Evolutionary conservation across 2,888 invertebrate genomes (phyloP).

Genomic region (Nysson spinosus): DNA sequence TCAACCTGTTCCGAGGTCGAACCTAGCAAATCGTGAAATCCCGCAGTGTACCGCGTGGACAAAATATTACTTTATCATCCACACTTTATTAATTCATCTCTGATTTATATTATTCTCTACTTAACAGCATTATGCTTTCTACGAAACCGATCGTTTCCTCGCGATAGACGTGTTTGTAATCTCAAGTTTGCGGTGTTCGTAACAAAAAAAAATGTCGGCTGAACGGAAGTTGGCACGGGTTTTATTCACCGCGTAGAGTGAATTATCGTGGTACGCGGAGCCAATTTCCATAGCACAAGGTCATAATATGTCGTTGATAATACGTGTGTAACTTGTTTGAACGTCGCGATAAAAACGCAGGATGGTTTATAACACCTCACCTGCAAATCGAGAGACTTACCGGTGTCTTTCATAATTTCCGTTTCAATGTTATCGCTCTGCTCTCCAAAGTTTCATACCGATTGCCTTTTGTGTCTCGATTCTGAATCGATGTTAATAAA

Average conservation of each 20-base stretch:
- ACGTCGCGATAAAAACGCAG: neutral
- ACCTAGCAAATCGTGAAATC: neutral
- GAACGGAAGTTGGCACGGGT: neutral
- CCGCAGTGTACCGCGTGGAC: too few species aligned
- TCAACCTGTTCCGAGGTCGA: neutral
- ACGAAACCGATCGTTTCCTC: too few species aligned
- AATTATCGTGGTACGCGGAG: constrained; percentile 15
- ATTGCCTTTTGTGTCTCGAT: too few species aligned
- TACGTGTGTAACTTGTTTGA: neutral
- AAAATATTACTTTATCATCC: too few species aligned
- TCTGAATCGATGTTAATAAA: too few species aligned
- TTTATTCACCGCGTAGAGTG: neutral
- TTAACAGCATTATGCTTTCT: too few species aligned
- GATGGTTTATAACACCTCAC: neutral
- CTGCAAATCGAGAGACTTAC: too few species aligned
- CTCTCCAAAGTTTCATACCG: too few species aligned
- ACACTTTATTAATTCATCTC: too few species aligned
- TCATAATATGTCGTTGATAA: constrained; percentile 1
- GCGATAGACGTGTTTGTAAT: neutral
- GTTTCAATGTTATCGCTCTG: too few species aligned
- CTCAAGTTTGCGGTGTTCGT: constrained; percentile 3
- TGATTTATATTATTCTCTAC: too few species aligned
- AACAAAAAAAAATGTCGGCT: neutral
- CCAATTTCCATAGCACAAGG: constrained; percentile 29
- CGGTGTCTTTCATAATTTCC: too few species aligned